Evolutionary conservation across 2,888 invertebrate species (phyloP).

Genomic region (Xestia rhomboidea): DNA sequence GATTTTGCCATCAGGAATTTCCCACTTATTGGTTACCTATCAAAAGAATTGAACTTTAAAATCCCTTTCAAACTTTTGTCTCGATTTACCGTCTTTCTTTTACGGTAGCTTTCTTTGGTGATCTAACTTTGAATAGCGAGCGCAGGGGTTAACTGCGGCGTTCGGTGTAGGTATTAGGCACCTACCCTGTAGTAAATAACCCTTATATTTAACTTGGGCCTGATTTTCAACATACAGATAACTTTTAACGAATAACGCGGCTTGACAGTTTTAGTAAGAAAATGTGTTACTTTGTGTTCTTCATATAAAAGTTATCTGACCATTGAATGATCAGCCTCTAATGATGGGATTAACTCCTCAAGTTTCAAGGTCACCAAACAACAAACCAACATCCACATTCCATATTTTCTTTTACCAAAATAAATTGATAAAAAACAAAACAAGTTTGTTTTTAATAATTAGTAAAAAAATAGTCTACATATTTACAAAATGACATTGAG

Average conservation of each 20-base stretch:
- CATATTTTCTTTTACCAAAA: slow-evolving; percentile 53
- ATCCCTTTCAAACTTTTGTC: no score
- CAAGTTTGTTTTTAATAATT: slow-evolving; percentile 72
- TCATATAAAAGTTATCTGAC: neutral
- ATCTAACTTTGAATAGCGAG: neutral
- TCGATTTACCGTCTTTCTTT: no score
- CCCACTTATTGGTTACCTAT: neutral
- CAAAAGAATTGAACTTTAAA: no score
- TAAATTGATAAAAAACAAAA: slow-evolving; percentile 57
- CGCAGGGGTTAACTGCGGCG: neutral
- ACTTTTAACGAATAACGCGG: neutral
- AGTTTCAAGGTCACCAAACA: slow-evolving; percentile 27
- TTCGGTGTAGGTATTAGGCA: neutral
- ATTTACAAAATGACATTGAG: slow-evolving; percentile 82
- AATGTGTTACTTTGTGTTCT: neutral
- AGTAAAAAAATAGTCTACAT: slow-evolving; percentile 83
- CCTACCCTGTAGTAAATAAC: neutral
- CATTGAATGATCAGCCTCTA: neutral
- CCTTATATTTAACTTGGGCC: neutral
- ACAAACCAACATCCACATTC: slow-evolving; percentile 34
- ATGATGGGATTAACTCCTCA: neutral
- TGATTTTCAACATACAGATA: neutral
- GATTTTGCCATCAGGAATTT: neutral
- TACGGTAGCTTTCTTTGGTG: neutral
- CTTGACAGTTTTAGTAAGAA: neutral